Conservation (phyloP, 2,113 vertebrate genomes). For the Grantiella picta region DNA sequence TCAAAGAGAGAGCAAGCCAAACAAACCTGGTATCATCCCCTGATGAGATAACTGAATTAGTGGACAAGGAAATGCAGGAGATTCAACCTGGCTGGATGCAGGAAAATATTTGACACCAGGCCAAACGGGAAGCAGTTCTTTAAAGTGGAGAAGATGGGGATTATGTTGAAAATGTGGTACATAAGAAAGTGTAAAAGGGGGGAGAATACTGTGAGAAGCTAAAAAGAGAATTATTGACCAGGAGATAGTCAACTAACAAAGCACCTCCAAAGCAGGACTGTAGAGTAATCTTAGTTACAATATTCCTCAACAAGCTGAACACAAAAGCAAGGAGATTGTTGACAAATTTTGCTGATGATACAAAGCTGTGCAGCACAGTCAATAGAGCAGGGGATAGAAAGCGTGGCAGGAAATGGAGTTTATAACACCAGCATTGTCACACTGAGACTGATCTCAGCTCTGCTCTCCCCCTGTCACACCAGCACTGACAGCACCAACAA, state of each 20-base stretch:
- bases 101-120: background rate
- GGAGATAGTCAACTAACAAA: background rate
- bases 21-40: background rate
- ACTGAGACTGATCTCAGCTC: background rate
- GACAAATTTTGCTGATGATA: background rate
- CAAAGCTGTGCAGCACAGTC: background rate
- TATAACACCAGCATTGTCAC: background rate
- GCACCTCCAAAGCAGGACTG: background rate
- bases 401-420: background rate
- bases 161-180: background rate
- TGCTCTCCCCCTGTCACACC: background rate
- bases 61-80: slow-evolving; percentile 7
- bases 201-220: background rate
- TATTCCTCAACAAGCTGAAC: background rate
- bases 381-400: background rate
- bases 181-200: background rate
- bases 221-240: background rate
- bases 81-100: background rate
- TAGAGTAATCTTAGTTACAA: background rate
- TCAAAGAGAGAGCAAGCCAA: background rate
- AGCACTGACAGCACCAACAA: background rate
- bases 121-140: background rate
- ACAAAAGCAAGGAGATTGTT: background rate
- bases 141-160: background rate
- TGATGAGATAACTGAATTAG: slow-evolving; percentile 14